Evolutionary conservation across 2,888 invertebrate genomes (phyloP), one percentile per base, ranked within the genome.

Genomic region (Malachius bipustulatus): DNA sequence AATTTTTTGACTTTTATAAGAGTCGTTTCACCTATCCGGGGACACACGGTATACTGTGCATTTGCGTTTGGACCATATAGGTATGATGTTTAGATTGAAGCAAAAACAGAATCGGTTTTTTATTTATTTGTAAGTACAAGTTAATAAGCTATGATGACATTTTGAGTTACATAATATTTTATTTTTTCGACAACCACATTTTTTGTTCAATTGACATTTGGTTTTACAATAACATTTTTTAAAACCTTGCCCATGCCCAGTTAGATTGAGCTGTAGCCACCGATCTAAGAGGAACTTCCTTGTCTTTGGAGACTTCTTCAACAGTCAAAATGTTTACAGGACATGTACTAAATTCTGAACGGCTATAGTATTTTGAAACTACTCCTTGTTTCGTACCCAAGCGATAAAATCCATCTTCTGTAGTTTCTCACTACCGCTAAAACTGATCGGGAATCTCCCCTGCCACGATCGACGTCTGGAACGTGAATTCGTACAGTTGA

Each of bases 361-460:
- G 28, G 33, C 30, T 24, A 36, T 41, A 32, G 32, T 24, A 35
- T 41, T 36, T 36, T 30, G 30, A 15, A 37, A 39, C 37, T 30
- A 37, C 36, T 30, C 37, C 42, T 37, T 43, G 30, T 33, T 36
- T 44, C 24, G 39, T 40, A 35, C 38, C 40, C 29, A 45, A 40
- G 9, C 36, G 24, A 27, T 43, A 44, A 35, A 37, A 36, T 14
- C 39, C 39, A 37, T 43, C 43, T 32, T 43, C 44, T 30, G 44
- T 39, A 26, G 29, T 33, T 26, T 42, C 39, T 35, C 29, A 44
- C 42, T 32, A 42, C 39, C 14, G 38, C 40, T 34, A 47, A 39
- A 40, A 47, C 37, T 16, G 35, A 40, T 27, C 42, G 26, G 39
- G 43, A 39, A 45, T 41, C 41, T 32, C 35, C 41, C 31, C 34